These are phyloP conservation scores for Scaptomyza caliginosa DNA, from an alignment of 2,888 invertebrate genomes.

Conservation along the genomic window DNA sequence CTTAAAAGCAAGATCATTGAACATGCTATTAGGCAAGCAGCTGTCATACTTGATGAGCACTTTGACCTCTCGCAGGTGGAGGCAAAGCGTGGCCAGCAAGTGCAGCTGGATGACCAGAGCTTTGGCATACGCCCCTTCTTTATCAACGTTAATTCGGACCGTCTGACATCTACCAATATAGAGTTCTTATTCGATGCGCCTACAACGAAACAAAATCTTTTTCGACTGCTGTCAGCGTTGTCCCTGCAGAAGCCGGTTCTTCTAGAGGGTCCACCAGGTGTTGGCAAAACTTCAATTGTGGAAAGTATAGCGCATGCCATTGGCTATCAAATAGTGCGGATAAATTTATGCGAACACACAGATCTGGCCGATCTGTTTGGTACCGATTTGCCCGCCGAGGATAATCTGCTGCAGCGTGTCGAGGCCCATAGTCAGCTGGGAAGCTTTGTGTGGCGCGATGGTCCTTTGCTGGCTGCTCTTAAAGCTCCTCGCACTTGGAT, in stretches of 20 bases:
- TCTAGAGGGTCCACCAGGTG: slow-evolving; percentile 98
- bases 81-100: slow-evolving; percentile 81
- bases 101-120: slow-evolving; percentile 55
- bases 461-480: slow-evolving; percentile 96
- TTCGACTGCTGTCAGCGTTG: slow-evolving; percentile 93
- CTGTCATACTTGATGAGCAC: slow-evolving; percentile 83
- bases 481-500: slow-evolving; percentile 96
- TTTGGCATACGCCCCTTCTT: slow-evolving; percentile 93
- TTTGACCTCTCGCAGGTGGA: slow-evolving; percentile 81
- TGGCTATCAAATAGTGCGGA: slow-evolving; percentile 93
- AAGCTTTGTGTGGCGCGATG: slow-evolving; percentile 97
- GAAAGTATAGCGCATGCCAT: slow-evolving; percentile 93
- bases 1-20: slow-evolving; percentile 85
- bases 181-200: slow-evolving; percentile 91
- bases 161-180: slow-evolving; percentile 42
- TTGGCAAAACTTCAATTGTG: slow-evolving; percentile 98
- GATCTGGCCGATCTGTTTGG: slow-evolving; percentile 99
- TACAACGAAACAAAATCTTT: slow-evolving; percentile 91
- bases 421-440: slow-evolving; percentile 84
- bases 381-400: slow-evolving; percentile 97
- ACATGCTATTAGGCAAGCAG: slow-evolving; percentile 86
- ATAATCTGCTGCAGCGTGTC: slow-evolving; percentile 85
- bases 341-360: slow-evolving; percentile 99
- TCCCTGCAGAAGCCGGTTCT: slow-evolving; percentile 96
- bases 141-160: slow-evolving; percentile 78